Conservation (phyloP, 2,797 vertebrate genomes). For the Tangara arthus region DNA sequence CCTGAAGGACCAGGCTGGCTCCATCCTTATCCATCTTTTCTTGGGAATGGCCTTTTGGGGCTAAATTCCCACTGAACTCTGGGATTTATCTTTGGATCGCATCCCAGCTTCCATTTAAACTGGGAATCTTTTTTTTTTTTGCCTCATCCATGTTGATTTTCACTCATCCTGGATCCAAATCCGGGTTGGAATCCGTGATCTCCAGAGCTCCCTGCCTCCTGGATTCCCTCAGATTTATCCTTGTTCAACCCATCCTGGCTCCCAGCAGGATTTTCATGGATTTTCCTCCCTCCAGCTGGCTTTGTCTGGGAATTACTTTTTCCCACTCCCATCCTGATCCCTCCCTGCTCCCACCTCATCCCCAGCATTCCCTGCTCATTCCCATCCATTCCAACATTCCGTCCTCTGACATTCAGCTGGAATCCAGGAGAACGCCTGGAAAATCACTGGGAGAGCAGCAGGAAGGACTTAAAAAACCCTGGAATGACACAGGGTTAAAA, state of each 20-base stretch:
- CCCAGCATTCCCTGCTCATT: not conserved
- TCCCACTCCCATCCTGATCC: not conserved
- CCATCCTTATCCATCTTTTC: not conserved
- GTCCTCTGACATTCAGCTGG: not conserved
- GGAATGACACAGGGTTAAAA: rapidly evolving
- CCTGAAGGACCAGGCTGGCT: not conserved
- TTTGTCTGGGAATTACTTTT: not conserved
- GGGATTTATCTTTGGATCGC: not conserved
- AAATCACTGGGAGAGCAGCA: not conserved
- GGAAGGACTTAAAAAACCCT: not conserved
- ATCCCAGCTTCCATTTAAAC: not conserved
- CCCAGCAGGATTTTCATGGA: not conserved
- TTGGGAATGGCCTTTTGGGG: not conserved
- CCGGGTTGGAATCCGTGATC: rapidly evolving
- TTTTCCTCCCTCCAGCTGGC: not conserved
- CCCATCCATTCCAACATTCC: rapidly evolving
- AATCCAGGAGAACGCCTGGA: rapidly evolving
- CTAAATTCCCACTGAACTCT: not conserved
- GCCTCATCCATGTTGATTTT: not conserved
- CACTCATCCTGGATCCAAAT: not conserved
- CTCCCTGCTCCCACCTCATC: not conserved
- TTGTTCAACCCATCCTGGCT: not conserved
- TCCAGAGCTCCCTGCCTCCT: not conserved
- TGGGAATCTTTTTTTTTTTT: not conserved
- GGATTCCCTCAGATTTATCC: not conserved